A percentile compares a stretch with the other conserved stretches of the same genome.
phyloP scores from a whole-genome alignment of 2,797 vertebrate genomes.

The Strix occidentalis region DNA sequence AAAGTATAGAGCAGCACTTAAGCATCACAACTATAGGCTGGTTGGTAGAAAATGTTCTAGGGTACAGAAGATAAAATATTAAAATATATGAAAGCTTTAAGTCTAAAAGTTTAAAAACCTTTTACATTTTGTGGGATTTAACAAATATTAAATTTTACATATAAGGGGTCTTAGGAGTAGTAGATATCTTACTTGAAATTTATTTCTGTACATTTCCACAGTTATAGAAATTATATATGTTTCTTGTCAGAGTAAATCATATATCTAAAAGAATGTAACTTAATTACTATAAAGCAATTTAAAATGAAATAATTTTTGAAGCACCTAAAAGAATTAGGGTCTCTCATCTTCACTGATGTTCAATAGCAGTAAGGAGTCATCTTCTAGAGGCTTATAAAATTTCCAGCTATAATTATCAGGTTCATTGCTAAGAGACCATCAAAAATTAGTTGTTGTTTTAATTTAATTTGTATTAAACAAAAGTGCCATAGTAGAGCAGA shows the following conservation, averaged over 20 bases:
- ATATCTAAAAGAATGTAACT: neutral
- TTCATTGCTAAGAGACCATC: neutral
- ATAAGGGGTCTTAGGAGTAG: neutral
- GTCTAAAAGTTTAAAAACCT: neutral
- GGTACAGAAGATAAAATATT: slow-evolving; percentile 39
- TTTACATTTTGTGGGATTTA: neutral
- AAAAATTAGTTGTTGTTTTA: neutral
- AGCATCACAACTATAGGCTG: slow-evolving; percentile 36
- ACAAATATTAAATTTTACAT: neutral
- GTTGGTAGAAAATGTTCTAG: slow-evolving; percentile 41
- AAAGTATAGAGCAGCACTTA: slow-evolving; percentile 78
- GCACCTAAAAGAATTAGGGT: neutral
- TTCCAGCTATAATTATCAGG: neutral
- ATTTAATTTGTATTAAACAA: neutral
- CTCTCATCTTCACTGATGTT: neutral
- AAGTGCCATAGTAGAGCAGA: neutral
- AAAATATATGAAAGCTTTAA: neutral
- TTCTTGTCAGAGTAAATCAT: neutral
- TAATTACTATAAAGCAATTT: neutral
- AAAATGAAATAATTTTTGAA: neutral
- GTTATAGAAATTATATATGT: neutral
- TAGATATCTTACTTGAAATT: neutral
- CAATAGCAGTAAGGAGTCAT: neutral
- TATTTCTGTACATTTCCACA: neutral
- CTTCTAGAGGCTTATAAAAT: neutral